These are phyloP conservation scores for Eurypyga helias DNA, from an alignment of 2,113 vertebrate species.

Conservation along the genomic window DNA sequence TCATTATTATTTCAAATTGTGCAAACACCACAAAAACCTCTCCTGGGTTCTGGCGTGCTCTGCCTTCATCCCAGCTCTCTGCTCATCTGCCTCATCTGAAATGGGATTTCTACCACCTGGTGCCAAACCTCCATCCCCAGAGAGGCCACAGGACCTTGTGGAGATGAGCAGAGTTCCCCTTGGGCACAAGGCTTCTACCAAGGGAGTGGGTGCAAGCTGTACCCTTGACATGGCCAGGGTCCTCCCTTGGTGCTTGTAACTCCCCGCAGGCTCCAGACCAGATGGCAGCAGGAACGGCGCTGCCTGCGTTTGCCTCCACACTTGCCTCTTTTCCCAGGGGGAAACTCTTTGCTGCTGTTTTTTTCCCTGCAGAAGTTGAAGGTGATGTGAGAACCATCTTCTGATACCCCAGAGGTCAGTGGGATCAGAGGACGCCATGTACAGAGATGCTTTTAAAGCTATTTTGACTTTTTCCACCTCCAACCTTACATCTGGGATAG, in stretches of 20 bases:
- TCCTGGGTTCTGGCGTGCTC: neutral
- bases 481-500: neutral
- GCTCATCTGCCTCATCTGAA: constrained; percentile 9
- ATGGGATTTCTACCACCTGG: neutral
- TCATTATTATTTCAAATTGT: constrained; percentile 58
- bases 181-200: neutral
- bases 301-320: no score
- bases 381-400: neutral
- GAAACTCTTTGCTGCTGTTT: no score
- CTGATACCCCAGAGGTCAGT: neutral
- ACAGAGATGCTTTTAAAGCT: neutral
- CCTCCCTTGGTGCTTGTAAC: no score
- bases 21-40: constrained; percentile 33
- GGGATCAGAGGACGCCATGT: neutral
- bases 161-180: neutral
- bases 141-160: neutral
- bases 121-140: neutral
- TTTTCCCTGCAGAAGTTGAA: no score
- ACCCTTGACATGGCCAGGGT: no score
- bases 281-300: no score
- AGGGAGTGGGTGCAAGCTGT: neutral
- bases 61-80: neutral
- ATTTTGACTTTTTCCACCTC: neutral
- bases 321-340: no score
- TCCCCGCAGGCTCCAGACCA: no score